Conservation (phyloP, 2,888 invertebrate species). For the Dilophus febrilis region DNA sequence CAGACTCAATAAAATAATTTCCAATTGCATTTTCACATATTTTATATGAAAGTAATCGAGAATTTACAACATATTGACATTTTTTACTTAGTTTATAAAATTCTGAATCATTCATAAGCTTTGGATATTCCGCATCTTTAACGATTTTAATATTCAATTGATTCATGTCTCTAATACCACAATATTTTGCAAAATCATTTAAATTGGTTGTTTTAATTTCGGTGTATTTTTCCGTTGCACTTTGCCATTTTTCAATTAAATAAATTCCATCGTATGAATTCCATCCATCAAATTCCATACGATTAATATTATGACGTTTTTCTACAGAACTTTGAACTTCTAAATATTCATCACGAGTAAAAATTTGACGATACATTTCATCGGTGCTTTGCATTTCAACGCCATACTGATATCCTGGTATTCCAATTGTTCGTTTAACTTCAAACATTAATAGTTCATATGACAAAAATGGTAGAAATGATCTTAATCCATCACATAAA, state of each 20-base stretch:
- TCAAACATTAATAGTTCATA: constrained; percentile 10
- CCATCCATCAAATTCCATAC: too few species aligned
- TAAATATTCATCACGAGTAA: constrained; percentile 7
- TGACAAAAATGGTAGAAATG: constrained; percentile 6
- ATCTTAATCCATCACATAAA: constrained; percentile 9
- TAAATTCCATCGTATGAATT: too few species aligned
- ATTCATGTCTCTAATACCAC: too few species aligned
- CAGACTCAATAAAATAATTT: background rate
- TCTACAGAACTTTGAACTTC: too few species aligned
- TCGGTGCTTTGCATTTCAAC: constrained; percentile 6
- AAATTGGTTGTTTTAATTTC: too few species aligned
- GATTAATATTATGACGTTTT: too few species aligned
- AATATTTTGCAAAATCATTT: too few species aligned
- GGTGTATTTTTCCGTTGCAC: too few species aligned
- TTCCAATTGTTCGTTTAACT: constrained; percentile 6
- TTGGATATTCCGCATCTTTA: too few species aligned
- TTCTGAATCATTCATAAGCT: constrained; percentile 7
- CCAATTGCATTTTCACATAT: constrained; percentile 1
- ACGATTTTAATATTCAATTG: too few species aligned
- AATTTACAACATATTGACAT: constrained; percentile 1
- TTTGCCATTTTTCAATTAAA: too few species aligned
- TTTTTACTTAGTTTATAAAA: constrained; percentile 5
- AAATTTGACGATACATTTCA: constrained; percentile 6
- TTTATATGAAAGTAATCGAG: background rate
- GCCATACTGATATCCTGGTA: constrained; percentile 13